Base-by-base conservation (phyloP, 2,113 vertebrate genomes). In the Myiagra hebetior region DNA sequence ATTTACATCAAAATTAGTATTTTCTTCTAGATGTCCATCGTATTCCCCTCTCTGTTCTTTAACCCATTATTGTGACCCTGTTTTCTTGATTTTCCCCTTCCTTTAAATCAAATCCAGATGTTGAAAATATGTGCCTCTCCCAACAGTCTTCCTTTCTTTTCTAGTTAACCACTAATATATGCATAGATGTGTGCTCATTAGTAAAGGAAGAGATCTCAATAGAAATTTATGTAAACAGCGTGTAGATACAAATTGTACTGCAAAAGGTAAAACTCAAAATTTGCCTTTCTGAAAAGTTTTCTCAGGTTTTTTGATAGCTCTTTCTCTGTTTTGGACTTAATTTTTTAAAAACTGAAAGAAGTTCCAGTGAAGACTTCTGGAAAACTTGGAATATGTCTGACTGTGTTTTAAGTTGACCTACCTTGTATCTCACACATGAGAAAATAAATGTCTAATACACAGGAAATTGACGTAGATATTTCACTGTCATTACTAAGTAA, bases 21-120 rank as follows among this genome's bases (percentile, higher is more conserved):
- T 95, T 97, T 81, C 50, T 96, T 85, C 46, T 86, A 46, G 28
- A 74, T 39, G 37, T 57, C 75, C 39, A 35, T 82, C 0, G 0
- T 85, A 64, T 92, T 88, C 47, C 23, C 21, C 21, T 2, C 4
- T 42, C 33, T 42, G 16, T 92, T 95, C 60, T 91, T 87, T 75
- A 74, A 74, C 26, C 27, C 26, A 9, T 90, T 94, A 80, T 59
- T 59, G 23, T 93, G 30, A 67, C 72, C 47, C 11, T 77, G 37
- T 92, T 93, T 92, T 91, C 64, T 79, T 88, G 26, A 52, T 93
- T 94, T 95, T 18, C 27, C 16, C 17, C 27, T 93, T 93, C 44
- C 47, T 80, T 85, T 83, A 30, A 84, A 92, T 89, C 33, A 89
- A 96, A 78, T 81, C 89, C 95, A 93, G 89, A 91, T 96, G 86